A percentile compares a stretch with the other conserved stretches of the same genome.
phyloP scores from a whole-genome alignment of 1,140 invertebrate genomes.

The Sweltsa coloradensis region DNA sequence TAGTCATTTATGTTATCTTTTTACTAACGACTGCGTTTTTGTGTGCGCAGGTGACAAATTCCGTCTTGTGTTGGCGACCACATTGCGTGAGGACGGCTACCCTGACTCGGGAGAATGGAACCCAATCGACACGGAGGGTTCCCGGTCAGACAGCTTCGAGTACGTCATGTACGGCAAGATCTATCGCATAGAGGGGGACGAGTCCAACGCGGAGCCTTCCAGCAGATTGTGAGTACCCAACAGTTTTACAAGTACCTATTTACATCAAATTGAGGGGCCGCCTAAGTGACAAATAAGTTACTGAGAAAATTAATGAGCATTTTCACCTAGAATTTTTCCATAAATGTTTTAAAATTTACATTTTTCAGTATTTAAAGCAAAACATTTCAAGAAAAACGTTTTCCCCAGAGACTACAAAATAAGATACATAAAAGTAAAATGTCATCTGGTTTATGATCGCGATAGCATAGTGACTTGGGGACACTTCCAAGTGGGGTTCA shows the following conservation, averaged over 20 bases:
- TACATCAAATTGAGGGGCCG: too few relatives aligned
- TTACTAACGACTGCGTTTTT: too few relatives aligned
- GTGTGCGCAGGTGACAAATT: slow-evolving; percentile 67
- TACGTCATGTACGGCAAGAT: slow-evolving; percentile 99
- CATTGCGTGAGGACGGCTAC: slow-evolving; percentile 90
- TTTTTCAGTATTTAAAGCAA: background rate
- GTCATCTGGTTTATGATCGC: too few relatives aligned
- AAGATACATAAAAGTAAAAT: too few relatives aligned
- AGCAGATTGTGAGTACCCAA: slow-evolving; percentile 60
- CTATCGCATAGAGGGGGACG: slow-evolving; percentile 95
- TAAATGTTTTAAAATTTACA: background rate
- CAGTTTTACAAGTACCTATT: too few relatives aligned
- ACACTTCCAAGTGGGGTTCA: too few relatives aligned
- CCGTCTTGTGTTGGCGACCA: slow-evolving; percentile 87
- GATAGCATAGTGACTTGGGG: too few relatives aligned
- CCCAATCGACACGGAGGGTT: slow-evolving; percentile 63
- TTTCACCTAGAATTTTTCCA: background rate
- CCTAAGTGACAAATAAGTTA: too few relatives aligned
- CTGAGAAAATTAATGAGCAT: too few relatives aligned
- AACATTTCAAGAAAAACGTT: background rate
- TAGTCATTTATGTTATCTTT: too few relatives aligned
- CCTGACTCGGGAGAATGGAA: slow-evolving; percentile 93
- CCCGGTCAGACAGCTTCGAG: slow-evolving; percentile 91
- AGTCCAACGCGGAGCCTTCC: slow-evolving; percentile 74
- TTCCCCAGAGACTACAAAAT: too few relatives aligned